phyloP scores from a whole-genome alignment of 1,140 invertebrate genomes.

The Zaprionus camerounensis region DNA sequence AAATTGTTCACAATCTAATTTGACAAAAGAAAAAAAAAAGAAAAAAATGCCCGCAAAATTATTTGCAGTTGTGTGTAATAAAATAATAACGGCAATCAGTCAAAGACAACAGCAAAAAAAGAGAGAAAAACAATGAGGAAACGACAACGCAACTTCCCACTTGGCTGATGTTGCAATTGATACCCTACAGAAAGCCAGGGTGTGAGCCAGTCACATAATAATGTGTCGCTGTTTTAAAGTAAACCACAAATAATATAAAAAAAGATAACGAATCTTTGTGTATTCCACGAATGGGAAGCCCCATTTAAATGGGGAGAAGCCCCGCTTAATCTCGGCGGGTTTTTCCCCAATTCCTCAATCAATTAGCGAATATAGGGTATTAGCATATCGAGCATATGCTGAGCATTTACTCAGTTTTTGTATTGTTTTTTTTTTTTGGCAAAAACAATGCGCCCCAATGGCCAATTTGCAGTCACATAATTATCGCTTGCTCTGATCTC shows the following conservation, averaged over 20 bases:
- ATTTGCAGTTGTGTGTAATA: conserved; percentile 58
- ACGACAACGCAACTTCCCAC: conserved; percentile 29
- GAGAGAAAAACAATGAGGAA: conserved; percentile 44
- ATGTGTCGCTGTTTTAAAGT: neutral
- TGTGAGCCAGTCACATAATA: neutral
- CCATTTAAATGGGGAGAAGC: neutral
- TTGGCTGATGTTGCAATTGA: conserved; percentile 11
- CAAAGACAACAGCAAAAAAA: conserved; percentile 35
- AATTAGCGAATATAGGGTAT: conserved; percentile 3
- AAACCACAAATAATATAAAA: neutral
- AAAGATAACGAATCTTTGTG: neutral
- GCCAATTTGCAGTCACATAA: conserved; percentile 35
- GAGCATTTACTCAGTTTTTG: neutral
- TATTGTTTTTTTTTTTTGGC: conserved; percentile 15
- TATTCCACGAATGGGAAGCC: neutral
- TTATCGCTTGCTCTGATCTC: neutral
- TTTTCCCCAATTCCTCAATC: neutral
- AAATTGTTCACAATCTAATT: conserved; percentile 53
- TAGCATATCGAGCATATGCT: neutral
- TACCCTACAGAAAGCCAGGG: conserved; percentile 1
- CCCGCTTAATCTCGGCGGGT: neutral
- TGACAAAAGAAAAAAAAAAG: conserved; percentile 29
- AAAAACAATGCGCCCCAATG: conserved; percentile 30
- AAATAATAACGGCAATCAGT: conserved; percentile 70
- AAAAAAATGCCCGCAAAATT: conserved; percentile 40